Base-by-base conservation (phyloP, 37 sponge, comb jelly and placozoan species). In the Cladorhizidae sp. region DNA sequence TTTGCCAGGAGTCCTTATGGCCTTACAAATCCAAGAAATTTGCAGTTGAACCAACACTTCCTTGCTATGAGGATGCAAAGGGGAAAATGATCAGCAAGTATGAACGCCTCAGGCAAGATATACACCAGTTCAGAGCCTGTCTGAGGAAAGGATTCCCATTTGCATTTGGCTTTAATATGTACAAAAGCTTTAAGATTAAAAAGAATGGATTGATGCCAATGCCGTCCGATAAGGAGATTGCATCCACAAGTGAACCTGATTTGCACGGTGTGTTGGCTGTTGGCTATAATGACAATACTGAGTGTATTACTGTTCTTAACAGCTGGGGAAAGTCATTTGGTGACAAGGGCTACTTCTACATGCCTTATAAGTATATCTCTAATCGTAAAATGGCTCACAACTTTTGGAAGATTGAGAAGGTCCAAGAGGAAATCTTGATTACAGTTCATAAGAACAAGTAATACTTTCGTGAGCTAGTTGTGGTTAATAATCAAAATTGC, bases 1-100 rank as follows among this genome's bases (percentile, higher is more conserved):
- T 76, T 18, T 76, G 77, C 64, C 42, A 55, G 74, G 74, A 74
- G 74, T 33, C 74, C 14, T 18, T 23, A 2, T 74, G 74, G 74
- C 57, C 74, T 9, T 74, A 74, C 20, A 29, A 56, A 31, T 7
- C 45, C 18, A 7, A 11, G 1, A 54, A 74, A 11, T 52, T 31
- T 32, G 23, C 57, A 14, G 12, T 18, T 3, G 25, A 56, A 31
- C 74, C 74, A 25, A 36, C 74, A 28, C 35, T 9, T 7, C 5
- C 9, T 2, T 25, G 57, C 57, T 74, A 74, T 74, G 28, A 32
- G 12, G 74, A 11, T 31, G 74, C 74, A 11, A 12, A 52, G 29
- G 74, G 74, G 20, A 74, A 74, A 5, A 74, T 7, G 26, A 15
- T 74, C 45, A 55, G 57, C 57, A 74, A 55, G 35, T 74, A 74